Evolutionary conservation across 2,797 vertebrate genomes (phyloP).

Genomic region (Eleutherodactylus coqui): DNA sequence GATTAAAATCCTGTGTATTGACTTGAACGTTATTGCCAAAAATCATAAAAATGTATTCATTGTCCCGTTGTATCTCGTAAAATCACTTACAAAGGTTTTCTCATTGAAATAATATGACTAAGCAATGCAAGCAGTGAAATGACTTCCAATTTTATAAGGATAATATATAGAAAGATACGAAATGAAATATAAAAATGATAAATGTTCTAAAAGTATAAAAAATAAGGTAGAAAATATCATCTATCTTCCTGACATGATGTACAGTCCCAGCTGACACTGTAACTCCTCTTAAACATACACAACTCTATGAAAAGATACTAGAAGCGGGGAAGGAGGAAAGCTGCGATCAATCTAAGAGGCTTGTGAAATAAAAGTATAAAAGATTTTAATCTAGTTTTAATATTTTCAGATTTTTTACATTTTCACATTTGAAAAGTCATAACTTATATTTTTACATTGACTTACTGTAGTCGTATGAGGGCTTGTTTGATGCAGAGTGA

Average conservation of each 20-base stretch:
- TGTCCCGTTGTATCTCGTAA: neutral
- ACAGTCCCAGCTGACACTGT: neutral
- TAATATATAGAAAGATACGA: neutral
- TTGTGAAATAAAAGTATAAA: neutral
- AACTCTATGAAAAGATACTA: neutral
- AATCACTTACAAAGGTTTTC: neutral
- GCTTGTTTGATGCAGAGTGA: too few relatives aligned
- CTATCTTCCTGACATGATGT: constrained; percentile 6
- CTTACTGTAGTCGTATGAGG: too few relatives aligned
- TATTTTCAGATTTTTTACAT: too few relatives aligned
- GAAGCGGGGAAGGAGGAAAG: neutral
- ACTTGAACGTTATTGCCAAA: neutral
- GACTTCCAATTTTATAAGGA: neutral
- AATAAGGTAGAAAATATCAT: constrained; percentile 9
- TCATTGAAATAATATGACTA: neutral
- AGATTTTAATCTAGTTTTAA: neutral
- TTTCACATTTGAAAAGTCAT: too few relatives aligned
- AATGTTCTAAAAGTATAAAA: constrained; percentile 21
- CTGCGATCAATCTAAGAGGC: constrained; percentile 10
- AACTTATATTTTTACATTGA: too few relatives aligned
- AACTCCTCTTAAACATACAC: constrained; percentile 3
- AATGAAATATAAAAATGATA: neutral
- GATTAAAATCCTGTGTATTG: neutral
- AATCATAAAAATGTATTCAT: neutral
- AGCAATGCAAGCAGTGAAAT: neutral